Evolutionary conservation across 53 echinoderm and acorn worm genomes (phyloP).

Genomic region (Henricia sp.): DNA sequence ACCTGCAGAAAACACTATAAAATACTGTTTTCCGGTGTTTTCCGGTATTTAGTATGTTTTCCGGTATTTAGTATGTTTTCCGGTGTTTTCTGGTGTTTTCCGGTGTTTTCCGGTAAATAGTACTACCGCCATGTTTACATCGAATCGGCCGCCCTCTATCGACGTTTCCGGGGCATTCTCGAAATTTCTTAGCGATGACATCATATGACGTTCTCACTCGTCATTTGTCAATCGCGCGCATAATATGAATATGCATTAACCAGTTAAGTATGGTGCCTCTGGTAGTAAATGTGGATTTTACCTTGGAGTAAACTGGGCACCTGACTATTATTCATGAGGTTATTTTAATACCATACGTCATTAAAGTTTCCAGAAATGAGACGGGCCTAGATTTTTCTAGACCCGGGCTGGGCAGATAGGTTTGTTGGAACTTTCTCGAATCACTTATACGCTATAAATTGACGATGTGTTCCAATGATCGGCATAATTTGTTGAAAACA

Average conservation of each 20-base stretch:
- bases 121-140: too few species aligned
- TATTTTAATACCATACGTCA: neutral
- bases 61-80: too few species aligned
- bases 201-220: neutral
- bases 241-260: neutral
- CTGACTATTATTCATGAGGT: neutral
- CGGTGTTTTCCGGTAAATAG: too few species aligned
- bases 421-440: conserved; percentile 4
- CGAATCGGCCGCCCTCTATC: conserved; percentile 23
- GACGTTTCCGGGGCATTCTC: conserved; percentile 8
- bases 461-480: neutral
- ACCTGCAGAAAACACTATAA: too few species aligned
- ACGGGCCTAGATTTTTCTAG: neutral
- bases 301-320: neutral
- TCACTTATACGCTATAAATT: neutral
- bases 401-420: neutral
- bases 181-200: neutral
- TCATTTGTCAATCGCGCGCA: neutral
- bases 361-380: neutral
- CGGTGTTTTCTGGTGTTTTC: too few species aligned
- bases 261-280: neutral
- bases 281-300: neutral
- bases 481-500: neutral
- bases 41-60: too few species aligned
- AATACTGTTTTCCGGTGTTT: too few species aligned